phyloP scores from a whole-genome alignment of 2,888 invertebrate species.

The Acanthococcus lagerstroemiae region DNA sequence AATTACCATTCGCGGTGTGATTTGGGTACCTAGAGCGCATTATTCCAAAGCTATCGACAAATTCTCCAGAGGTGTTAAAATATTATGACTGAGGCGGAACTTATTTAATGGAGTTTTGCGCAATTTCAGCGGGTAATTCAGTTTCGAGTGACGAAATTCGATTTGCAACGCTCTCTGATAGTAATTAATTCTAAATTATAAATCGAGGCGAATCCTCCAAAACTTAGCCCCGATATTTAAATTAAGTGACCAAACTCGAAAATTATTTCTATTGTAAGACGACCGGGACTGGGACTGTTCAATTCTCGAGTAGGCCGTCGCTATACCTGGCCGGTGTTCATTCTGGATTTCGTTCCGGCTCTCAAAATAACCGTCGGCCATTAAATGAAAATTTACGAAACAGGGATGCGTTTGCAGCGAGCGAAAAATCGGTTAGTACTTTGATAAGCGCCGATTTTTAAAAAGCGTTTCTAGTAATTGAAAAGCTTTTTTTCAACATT shows the following conservation, averaged over 20 bases:
- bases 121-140: constrained; percentile 20
- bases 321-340: too few species aligned
- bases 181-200: constrained; percentile 23
- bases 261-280: neutral
- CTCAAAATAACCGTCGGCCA: too few species aligned
- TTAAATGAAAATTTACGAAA: too few species aligned
- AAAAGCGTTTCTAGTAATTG: too few species aligned
- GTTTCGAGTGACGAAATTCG: constrained; percentile 20
- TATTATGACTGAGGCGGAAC: constrained; percentile 8
- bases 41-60: constrained; percentile 2
- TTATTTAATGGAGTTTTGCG: constrained; percentile 25
- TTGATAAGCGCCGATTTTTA: too few species aligned
- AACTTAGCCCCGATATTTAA: constrained; percentile 15
- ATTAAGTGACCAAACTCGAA: constrained; percentile 6
- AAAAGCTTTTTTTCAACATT: too few species aligned
- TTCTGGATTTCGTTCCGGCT: too few species aligned
- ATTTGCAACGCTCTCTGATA: constrained; percentile 7
- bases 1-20: neutral
- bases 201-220: constrained; percentile 10
- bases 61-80: constrained; percentile 19
- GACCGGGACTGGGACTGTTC: too few species aligned
- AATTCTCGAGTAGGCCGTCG: too few species aligned
- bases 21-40: neutral
- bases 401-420: too few species aligned
- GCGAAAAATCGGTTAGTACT: too few species aligned